Evolutionary conservation across 1,140 invertebrate genomes (phyloP).

Genomic region (Artemia franciscana): DNA sequence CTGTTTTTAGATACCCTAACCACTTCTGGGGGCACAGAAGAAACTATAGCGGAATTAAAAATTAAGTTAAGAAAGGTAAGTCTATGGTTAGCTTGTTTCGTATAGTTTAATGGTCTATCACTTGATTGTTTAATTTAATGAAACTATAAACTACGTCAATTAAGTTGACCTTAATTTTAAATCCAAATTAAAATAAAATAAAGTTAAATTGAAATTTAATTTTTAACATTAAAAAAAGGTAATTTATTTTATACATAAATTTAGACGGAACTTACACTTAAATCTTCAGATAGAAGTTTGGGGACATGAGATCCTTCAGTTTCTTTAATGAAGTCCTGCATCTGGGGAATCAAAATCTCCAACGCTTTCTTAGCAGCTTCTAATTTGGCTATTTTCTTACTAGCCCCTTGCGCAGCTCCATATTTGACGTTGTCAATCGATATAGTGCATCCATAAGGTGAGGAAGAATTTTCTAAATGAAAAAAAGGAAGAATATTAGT

Average conservation of each 20-base stretch:
- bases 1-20: too few species aligned
- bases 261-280: background rate
- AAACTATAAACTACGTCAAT: too few species aligned
- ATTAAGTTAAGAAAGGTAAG: too few species aligned
- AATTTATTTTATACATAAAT: too few species aligned
- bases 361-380: constrained; percentile 70
- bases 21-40: too few species aligned
- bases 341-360: constrained; percentile 79
- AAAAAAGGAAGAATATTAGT: constrained; percentile 4
- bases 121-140: too few species aligned
- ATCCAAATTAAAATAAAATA: too few species aligned
- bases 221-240: too few species aligned
- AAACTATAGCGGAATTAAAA: too few species aligned
- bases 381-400: constrained; percentile 82
- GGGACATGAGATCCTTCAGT: background rate
- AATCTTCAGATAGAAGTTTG: background rate
- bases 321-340: constrained; percentile 31
- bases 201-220: constrained; percentile 7
- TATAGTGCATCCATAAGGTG: constrained; percentile 77
- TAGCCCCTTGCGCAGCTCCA: constrained; percentile 71
- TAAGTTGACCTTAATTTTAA: too few species aligned
- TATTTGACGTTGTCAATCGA: constrained; percentile 77
- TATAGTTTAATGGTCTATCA: too few species aligned
- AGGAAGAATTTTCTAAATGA: constrained; percentile 58
- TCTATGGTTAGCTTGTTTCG: too few species aligned